Conservation (phyloP, 2,113 vertebrate genomes). For the Callipepla californica region DNA sequence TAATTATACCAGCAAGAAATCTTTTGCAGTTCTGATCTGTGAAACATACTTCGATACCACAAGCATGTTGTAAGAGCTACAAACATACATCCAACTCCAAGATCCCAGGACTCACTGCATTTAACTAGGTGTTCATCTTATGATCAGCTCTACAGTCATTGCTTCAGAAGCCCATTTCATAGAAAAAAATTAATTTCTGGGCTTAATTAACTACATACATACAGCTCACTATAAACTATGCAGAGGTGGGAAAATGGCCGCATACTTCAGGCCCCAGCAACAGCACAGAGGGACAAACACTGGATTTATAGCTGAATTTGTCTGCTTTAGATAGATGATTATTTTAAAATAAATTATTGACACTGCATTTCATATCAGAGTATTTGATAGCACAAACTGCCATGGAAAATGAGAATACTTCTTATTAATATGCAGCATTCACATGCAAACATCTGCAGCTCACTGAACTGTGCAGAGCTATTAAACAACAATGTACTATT, state of each 20-base stretch:
- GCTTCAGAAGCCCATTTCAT: constrained; percentile 28
- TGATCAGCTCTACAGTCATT: constrained; percentile 32
- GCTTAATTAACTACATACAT: constrained; percentile 39
- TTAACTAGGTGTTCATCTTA: constrained; percentile 49
- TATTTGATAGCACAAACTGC: neutral
- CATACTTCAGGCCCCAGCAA: neutral
- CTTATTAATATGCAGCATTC: neutral
- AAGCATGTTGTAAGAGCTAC: constrained; percentile 55
- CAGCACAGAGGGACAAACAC: neutral
- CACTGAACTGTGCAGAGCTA: neutral
- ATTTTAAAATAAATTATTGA: neutral
- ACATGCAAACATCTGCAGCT: neutral
- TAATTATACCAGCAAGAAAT: constrained; percentile 59
- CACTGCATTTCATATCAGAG: neutral
- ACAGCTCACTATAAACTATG: neutral
- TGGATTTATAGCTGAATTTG: neutral
- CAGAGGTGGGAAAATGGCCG: neutral
- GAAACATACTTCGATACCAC: constrained; percentile 38
- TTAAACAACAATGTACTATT: neutral
- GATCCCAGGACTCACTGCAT: constrained; percentile 24
- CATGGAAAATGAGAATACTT: neutral
- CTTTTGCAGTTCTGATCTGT: constrained; percentile 56
- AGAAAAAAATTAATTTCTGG: constrained; percentile 3
- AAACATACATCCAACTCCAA: constrained; percentile 25
- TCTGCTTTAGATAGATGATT: neutral